A percentile compares a stretch with the other conserved stretches of the same genome.
phyloP scores from a whole-genome alignment of 2,113 vertebrate species.

The Blennius ocellaris region DNA sequence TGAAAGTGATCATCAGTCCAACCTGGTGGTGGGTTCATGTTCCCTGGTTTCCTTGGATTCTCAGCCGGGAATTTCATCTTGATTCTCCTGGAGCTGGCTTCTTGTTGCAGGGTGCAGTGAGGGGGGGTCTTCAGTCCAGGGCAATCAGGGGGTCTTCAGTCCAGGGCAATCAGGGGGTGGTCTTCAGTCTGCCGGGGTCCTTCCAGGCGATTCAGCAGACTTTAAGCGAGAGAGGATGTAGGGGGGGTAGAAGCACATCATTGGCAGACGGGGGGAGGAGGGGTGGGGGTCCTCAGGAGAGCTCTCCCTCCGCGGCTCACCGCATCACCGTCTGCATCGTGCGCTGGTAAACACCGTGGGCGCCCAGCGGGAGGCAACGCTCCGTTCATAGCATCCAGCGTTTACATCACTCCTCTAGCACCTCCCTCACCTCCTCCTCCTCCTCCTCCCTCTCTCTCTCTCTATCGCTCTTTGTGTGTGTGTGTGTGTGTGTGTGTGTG shows the following conservation, averaged over 20 bases:
- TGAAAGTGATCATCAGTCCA: conserved; percentile 54
- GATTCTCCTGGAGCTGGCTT: conserved; percentile 70
- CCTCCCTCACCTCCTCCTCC: too few relatives aligned
- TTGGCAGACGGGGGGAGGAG: conserved; percentile 8
- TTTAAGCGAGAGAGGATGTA: conserved; percentile 63
- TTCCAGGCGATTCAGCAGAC: conserved; percentile 15
- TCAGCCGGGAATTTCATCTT: conserved; percentile 99
- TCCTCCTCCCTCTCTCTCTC: too few relatives aligned
- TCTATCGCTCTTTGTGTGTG: too few relatives aligned
- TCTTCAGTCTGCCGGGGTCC: background rate
- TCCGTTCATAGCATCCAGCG: conserved; percentile 11
- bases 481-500: too few relatives aligned
- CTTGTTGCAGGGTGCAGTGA: background rate
- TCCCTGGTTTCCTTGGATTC: conserved; percentile 95
- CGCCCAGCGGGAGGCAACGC: conserved; percentile 15
- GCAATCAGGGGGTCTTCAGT: too few relatives aligned
- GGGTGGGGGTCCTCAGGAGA: conserved; percentile 35
- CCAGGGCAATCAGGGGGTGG: too few relatives aligned
- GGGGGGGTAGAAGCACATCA: conserved; percentile 56
- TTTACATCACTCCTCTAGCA: conserved; percentile 33
- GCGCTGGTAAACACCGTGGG: conserved; percentile 36
- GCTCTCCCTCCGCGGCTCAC: conserved; percentile 36
- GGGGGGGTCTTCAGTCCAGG: too few relatives aligned
- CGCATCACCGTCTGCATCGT: conserved; percentile 54
- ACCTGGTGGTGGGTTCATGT: conserved; percentile 95